Evolutionary conservation across 2,113 vertebrate species (phyloP).

Genomic region (Notarius lentiginosus): DNA sequence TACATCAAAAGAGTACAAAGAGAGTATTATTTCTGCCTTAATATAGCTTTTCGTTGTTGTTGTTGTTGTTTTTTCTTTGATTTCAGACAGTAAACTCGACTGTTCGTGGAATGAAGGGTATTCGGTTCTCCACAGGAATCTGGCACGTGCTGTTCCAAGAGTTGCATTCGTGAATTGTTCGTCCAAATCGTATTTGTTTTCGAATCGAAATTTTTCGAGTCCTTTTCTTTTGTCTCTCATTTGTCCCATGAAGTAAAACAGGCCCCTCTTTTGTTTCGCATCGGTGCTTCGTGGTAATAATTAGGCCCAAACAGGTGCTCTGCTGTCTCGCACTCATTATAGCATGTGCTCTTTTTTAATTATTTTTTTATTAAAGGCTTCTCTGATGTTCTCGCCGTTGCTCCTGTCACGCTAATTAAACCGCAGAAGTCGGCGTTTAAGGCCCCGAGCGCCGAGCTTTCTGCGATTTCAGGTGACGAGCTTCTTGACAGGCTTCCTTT

Average conservation of each 20-base stretch:
- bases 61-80: neutral
- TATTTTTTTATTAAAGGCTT: constrained; percentile 34
- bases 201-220: too few species aligned
- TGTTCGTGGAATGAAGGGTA: neutral
- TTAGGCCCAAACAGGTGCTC: constrained; percentile 68
- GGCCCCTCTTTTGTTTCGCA: constrained; percentile 52
- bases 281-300: constrained; percentile 58
- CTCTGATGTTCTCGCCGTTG: constrained; percentile 59
- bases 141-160: too few species aligned
- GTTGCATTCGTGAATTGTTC: neutral
- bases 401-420: constrained; percentile 70
- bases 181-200: neutral
- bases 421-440: constrained; percentile 54
- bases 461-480: constrained; percentile 55
- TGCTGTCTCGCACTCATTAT: constrained; percentile 65
- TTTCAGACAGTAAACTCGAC: neutral
- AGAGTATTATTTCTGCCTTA: constrained; percentile 1
- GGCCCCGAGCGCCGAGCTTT: constrained; percentile 47
- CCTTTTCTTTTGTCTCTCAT: neutral
- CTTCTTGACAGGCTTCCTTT: constrained; percentile 49
- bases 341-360: constrained; percentile 55
- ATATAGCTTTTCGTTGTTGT: neutral
- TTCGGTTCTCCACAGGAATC: neutral
- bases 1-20: neutral
- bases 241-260: constrained; percentile 20